Percentiles rank a stretch among this genome's conserved stretches.
Conservation (phyloP, 2,888 invertebrate genomes). For the Melieria picta region DNA sequence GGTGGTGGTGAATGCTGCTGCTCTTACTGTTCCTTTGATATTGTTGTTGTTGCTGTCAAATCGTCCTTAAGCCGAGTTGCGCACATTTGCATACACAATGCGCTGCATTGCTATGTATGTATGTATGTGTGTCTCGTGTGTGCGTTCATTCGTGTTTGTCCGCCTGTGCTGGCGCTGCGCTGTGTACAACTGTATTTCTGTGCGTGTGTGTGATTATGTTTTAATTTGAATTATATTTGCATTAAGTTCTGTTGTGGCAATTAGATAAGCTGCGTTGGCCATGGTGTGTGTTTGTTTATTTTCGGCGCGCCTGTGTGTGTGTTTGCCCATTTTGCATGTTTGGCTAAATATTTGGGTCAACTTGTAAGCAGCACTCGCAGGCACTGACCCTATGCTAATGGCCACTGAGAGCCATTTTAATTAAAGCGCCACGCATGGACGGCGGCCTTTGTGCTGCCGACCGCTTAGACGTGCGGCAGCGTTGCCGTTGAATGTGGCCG, state of each 20-base stretch:
- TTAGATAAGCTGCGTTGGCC: slow-evolving; percentile 21
- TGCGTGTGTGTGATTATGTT: slow-evolving; percentile 31
- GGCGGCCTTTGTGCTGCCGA: no score
- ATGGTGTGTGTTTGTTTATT: not conserved
- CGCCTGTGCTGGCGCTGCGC: slow-evolving; percentile 1
- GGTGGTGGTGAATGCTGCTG: not conserved
- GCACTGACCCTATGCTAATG: no score
- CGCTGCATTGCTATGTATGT: not conserved
- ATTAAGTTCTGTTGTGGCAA: slow-evolving; percentile 33
- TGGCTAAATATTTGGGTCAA: slow-evolving; percentile 23
- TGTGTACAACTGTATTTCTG: not conserved
- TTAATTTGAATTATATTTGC: slow-evolving; percentile 39
- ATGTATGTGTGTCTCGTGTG: not conserved
- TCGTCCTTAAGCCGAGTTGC: not conserved
- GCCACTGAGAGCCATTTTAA: no score
- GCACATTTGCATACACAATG: not conserved
- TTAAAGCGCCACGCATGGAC: no score
- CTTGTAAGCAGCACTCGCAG: slow-evolving; percentile 7
- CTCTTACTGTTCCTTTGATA: slow-evolving; percentile 2
- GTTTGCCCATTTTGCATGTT: not conserved
- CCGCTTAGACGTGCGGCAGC: no score
- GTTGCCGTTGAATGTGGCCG: no score
- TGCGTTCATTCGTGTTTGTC: slow-evolving; percentile 24
- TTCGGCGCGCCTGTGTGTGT: not conserved
- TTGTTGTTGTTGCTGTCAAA: slow-evolving; percentile 9